Conservation (phyloP, 2,888 invertebrate genomes). For the Argyresthia goedartella region DNA sequence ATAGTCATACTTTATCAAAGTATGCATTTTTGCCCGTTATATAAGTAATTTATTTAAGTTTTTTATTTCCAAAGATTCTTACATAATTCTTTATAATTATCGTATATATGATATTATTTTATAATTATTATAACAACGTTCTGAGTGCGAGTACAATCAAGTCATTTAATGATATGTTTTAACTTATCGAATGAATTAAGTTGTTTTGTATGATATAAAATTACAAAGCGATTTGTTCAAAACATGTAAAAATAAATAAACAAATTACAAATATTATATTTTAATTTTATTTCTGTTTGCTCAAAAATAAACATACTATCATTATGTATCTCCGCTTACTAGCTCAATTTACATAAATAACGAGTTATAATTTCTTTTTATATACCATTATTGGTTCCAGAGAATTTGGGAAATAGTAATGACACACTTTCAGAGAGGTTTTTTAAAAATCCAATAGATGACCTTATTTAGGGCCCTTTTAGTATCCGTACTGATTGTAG, state of each 20-base stretch:
- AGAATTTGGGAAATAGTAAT: too few species aligned
- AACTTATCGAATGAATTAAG: background rate
- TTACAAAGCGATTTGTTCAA: background rate
- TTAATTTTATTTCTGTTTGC: too few species aligned
- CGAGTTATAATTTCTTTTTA: too few species aligned
- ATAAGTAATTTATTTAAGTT: background rate
- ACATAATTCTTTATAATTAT: background rate
- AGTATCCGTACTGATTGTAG: too few species aligned
- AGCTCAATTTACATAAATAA: too few species aligned
- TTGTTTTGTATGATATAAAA: background rate
- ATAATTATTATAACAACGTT: background rate
- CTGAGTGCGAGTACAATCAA: conserved; percentile 6
- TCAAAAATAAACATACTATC: background rate
- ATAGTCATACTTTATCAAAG: background rate
- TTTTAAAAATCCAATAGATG: too few species aligned
- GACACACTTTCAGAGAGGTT: too few species aligned
- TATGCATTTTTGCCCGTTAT: conserved; percentile 8
- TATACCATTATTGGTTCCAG: too few species aligned
- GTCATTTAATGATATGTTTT: conserved; percentile 5
- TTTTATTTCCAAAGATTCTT: conserved; percentile 4
- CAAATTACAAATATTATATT: background rate
- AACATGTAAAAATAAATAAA: too few species aligned
- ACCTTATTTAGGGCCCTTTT: too few species aligned
- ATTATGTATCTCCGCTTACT: too few species aligned
- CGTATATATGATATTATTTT: conserved; percentile 3